phyloP scores from a whole-genome alignment of 2,888 invertebrate genomes.

The Acanthosepion esculentum region DNA sequence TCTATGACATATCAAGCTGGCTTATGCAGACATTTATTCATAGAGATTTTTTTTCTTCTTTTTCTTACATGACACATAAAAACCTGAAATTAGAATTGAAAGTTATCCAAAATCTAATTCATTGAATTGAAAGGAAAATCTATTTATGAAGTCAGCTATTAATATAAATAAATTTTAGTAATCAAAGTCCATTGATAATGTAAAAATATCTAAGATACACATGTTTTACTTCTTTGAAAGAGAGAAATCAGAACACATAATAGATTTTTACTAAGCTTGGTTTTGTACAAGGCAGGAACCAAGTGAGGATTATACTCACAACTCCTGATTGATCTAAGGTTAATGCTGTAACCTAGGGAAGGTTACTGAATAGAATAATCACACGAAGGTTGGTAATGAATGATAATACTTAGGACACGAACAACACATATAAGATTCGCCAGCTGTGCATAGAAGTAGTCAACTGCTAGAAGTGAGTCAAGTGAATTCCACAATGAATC shows the following conservation, averaged over 20 bases:
- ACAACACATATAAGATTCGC: too few relatives aligned
- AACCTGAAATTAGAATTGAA: neutral
- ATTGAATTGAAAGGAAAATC: neutral
- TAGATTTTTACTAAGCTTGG: too few relatives aligned
- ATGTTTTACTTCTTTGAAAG: neutral
- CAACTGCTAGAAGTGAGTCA: too few relatives aligned
- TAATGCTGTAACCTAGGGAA: too few relatives aligned
- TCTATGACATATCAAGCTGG: neutral
- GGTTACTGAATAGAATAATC: too few relatives aligned
- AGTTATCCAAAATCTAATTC: neutral
- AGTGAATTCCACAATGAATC: too few relatives aligned
- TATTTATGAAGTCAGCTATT: neutral
- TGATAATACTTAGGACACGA: too few relatives aligned
- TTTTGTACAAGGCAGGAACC: too few relatives aligned
- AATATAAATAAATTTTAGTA: neutral
- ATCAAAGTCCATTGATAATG: neutral
- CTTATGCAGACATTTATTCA: neutral
- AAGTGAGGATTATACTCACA: too few relatives aligned
- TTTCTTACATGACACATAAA: neutral
- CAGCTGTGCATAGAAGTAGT: too few relatives aligned
- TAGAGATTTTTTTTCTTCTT: neutral
- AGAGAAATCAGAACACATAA: neutral
- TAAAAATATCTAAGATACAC: neutral
- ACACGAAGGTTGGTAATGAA: too few relatives aligned
- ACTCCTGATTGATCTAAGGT: too few relatives aligned